Conservation (phyloP, 2,797 vertebrate species). For the Passerculus sandwichensis region DNA sequence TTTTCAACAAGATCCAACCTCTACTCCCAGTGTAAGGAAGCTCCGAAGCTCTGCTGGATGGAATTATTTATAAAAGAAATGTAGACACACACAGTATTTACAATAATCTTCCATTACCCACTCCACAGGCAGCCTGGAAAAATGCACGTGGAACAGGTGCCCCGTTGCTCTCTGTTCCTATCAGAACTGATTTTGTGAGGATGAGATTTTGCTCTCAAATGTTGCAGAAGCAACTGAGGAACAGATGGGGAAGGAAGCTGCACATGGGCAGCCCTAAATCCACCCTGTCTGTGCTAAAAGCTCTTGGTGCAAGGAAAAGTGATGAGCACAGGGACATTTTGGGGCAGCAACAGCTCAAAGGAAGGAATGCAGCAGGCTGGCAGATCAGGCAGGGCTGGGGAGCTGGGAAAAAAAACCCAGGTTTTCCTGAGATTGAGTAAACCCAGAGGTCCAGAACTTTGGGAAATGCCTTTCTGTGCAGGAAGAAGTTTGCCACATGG, state of each 20-base stretch:
- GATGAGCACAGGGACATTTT: background rate
- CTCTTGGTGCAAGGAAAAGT: background rate
- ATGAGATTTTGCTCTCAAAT: slow-evolving; percentile 3
- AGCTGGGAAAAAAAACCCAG: rapidly evolving
- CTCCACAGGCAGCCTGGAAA: background rate
- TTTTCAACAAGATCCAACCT: background rate
- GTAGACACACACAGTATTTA: background rate
- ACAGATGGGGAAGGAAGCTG: slow-evolving; percentile 26
- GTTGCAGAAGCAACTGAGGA: background rate
- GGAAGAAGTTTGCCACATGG: background rate
- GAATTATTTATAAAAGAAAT: background rate
- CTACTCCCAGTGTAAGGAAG: background rate
- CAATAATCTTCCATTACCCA: background rate
- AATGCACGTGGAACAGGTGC: background rate
- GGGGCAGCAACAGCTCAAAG: background rate
- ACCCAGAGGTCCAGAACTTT: background rate
- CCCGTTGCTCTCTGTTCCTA: background rate
- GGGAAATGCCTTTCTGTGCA: background rate
- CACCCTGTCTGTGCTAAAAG: background rate
- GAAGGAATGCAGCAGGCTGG: background rate
- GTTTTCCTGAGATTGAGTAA: background rate
- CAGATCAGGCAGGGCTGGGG: background rate
- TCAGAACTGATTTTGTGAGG: background rate
- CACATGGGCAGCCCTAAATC: slow-evolving; percentile 3
- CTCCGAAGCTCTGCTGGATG: background rate